Base-by-base conservation (phyloP, 2,888 invertebrate genomes). In the Acanthacorydalis orientalis region DNA sequence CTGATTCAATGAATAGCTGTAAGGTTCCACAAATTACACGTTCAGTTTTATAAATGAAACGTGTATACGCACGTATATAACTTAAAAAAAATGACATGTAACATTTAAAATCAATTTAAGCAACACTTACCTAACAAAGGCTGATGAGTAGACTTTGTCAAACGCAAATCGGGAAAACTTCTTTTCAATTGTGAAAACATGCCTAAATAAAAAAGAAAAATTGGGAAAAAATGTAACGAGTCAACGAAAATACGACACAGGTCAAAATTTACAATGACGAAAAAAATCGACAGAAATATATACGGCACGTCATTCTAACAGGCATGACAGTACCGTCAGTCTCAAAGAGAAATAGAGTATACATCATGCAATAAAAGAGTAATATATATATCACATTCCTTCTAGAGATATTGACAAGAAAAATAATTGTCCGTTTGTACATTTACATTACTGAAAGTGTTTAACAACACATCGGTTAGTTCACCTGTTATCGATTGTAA, bases 181-280 rank as follows among this genome's bases (percentile, higher is more conserved):
- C 84, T 76, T 78, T 84, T 84, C 73, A 85, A 80, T 73, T 84
- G 83, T 73, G 81, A 80, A 77, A 85, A 78, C 82, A 84, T 82
- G 79, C 85, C 84, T 84, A 78, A 76, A 79, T 70, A 71, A 62
- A 56, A 54, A 51, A 51, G 52, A 46, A 46, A 16, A 39, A 47
- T 38, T 23, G 23, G 23, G 23, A 23, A 23, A 23, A 23, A 23
- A 23, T 23, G 23, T 23, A 23, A 23, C 23, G 23, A 23, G 6
- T 23, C 23, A 23, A 23, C 23, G 23, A 23, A 23, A 23, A 23
- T 23, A 23, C 23, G 23, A 23, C 23, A 23, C 23, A 23, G 23
- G 23, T 23, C 23, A 23, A 23, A 23, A 23, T 23, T 23, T 23
- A 23, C 23, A 23, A 23, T 23, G 23, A 23, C 23, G 23, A 40